Percentiles rank a stretch among this genome's conserved stretches.
Conservation (phyloP, 2,797 vertebrate genomes). For the Chrysolophus pictus region DNA sequence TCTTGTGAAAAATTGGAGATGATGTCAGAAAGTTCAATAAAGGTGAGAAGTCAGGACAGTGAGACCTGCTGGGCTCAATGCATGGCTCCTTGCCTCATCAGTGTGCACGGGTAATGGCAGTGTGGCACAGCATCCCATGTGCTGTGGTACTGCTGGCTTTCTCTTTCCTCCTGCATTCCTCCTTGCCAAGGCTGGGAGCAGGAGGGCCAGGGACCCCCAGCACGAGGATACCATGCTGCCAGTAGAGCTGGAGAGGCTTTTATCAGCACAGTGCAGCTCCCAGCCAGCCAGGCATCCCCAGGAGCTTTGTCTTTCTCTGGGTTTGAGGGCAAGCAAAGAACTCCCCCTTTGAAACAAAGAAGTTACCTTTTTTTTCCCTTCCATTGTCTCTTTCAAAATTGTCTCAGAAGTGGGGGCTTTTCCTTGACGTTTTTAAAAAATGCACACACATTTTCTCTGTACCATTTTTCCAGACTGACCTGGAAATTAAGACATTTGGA, state of each 20-base stretch:
- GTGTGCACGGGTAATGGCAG: neutral
- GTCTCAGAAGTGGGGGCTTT: slow-evolving; percentile 12
- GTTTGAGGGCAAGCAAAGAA: neutral
- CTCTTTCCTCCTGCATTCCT: neutral
- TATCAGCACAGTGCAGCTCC: slow-evolving; percentile 19
- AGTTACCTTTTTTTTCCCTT: neutral
- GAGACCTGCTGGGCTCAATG: neutral
- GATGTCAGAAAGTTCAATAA: neutral
- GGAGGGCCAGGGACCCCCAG: neutral
- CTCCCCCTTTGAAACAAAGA: neutral
- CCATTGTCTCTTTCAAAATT: neutral
- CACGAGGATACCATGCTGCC: neutral
- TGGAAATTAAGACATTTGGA: neutral
- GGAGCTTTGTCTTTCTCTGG: slow-evolving; percentile 43
- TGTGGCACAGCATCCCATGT: rapidly evolving
- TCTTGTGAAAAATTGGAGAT: rapidly evolving
- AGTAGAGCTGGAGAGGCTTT: slow-evolving; percentile 17
- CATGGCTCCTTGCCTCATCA: neutral
- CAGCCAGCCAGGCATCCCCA: neutral
- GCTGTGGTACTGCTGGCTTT: neutral
- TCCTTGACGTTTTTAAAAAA: neutral
- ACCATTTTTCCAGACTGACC: neutral
- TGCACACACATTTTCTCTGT: neutral
- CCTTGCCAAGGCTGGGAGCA: rapidly evolving
- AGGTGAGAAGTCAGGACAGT: neutral